Evolutionary conservation across 2,113 vertebrate genomes (phyloP).

Genomic region (Mugil cephalus): DNA sequence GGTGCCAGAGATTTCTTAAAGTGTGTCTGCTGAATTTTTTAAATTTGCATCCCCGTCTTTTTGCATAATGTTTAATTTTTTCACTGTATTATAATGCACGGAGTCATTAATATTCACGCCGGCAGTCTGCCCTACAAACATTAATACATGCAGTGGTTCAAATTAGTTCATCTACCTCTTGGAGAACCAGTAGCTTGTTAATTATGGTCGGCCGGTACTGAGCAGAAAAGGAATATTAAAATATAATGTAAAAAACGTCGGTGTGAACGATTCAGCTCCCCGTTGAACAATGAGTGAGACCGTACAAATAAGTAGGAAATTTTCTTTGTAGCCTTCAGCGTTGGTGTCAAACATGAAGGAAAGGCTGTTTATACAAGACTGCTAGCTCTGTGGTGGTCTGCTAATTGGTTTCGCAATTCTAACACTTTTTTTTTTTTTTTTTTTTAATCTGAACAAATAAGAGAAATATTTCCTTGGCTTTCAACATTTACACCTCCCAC

Average conservation of each 20-base stretch:
- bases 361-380: not conserved
- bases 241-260: not conserved
- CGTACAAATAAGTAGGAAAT: not conserved
- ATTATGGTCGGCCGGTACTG: not conserved
- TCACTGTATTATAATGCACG: conserved; percentile 3
- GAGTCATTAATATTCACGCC: conserved; percentile 37
- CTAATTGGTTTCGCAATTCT: too few species aligned
- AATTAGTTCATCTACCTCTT: not conserved
- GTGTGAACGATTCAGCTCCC: not conserved
- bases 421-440: too few species aligned
- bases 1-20: conserved; percentile 8
- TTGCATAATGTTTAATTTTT: conserved; percentile 40
- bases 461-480: not conserved
- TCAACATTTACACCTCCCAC: not conserved
- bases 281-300: not conserved
- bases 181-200: conserved; percentile 13
- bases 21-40: conserved; percentile 37
- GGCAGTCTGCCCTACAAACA: conserved; percentile 7
- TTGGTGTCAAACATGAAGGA: not conserved
- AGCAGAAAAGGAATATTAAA: conserved; percentile 17
- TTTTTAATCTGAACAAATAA: too few species aligned
- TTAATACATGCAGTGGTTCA: conserved; percentile 34
- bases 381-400: too few species aligned
- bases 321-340: not conserved
- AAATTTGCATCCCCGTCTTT: conserved; percentile 23